Evolutionary conservation across 2,888 invertebrate genomes (phyloP).

Genomic region (Fragum whitleyi): DNA sequence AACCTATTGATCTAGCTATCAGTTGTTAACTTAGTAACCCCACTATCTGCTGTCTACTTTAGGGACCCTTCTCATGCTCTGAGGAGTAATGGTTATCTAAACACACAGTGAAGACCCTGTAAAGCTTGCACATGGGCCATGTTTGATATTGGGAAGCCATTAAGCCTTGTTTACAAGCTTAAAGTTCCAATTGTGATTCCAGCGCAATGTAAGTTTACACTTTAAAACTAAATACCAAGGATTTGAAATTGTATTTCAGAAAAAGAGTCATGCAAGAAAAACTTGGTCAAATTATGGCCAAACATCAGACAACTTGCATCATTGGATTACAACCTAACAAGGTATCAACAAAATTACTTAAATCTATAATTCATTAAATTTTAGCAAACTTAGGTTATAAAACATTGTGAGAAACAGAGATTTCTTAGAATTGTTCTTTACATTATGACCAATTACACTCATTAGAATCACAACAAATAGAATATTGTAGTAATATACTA

Average conservation of each 20-base stretch:
- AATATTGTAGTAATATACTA: too few relatives aligned
- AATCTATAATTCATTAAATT: too few relatives aligned
- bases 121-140: background rate
- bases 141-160: background rate
- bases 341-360: background rate
- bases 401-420: too few relatives aligned
- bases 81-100: background rate
- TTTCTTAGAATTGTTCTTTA: too few relatives aligned
- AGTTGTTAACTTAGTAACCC: slow-evolving; percentile 15
- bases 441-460: too few relatives aligned
- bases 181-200: too few relatives aligned
- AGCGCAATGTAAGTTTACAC: too few relatives aligned
- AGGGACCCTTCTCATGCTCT: background rate
- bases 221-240: too few relatives aligned
- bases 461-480: too few relatives aligned
- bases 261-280: background rate
- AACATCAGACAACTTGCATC: background rate
- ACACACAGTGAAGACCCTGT: background rate
- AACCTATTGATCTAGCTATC: slow-evolving; percentile 17
- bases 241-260: background rate
- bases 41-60: slow-evolving; percentile 1
- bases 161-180: too few relatives aligned
- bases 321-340: background rate
- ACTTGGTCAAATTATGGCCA: slow-evolving; percentile 1
- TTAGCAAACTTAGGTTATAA: too few relatives aligned